Evolutionary conservation across 2,888 invertebrate species (phyloP).

Genomic region (Pegoplata infirma): DNA sequence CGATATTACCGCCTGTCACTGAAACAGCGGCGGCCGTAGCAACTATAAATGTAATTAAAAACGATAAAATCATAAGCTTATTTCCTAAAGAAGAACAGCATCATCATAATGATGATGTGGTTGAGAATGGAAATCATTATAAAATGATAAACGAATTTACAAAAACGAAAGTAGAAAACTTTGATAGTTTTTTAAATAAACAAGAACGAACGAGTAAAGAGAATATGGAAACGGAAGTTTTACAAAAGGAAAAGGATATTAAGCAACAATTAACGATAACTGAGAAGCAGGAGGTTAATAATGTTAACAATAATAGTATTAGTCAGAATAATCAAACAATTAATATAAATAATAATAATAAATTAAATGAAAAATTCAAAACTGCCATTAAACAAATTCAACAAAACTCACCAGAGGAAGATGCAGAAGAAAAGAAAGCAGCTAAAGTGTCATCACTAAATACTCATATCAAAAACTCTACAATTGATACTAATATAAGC

Average conservation of each 20-base stretch:
- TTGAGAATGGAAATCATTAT: background rate
- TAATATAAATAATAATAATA: conserved; percentile 22
- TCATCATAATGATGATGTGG: background rate
- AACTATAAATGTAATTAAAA: conserved; percentile 54
- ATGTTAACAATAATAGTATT: conserved; percentile 55
- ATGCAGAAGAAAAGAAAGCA: background rate
- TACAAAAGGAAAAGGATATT: too few species aligned
- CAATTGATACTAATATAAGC: conserved; percentile 55
- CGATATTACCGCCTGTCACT: conserved; percentile 62
- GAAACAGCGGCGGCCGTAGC: conserved; percentile 33
- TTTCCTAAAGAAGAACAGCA: conserved; percentile 18
- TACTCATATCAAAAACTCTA: conserved; percentile 53
- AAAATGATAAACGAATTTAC: conserved; percentile 38
- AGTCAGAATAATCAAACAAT: conserved; percentile 45
- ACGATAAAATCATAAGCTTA: conserved; percentile 49
- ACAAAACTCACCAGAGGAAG: conserved; percentile 33
- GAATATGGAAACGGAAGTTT: conserved; percentile 35
- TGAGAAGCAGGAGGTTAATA: conserved; percentile 50
- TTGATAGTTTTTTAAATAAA: conserved; percentile 35
- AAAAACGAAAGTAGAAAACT: conserved; percentile 6
- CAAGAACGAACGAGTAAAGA: conserved; percentile 35
- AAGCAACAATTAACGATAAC: conserved; percentile 40
- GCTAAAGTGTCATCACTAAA: conserved; percentile 41
- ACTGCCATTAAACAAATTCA: conserved; percentile 35
- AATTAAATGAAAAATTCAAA: conserved; percentile 17